Base-by-base conservation (phyloP, 2,113 vertebrate genomes). In the Centropus bengalensis region DNA sequence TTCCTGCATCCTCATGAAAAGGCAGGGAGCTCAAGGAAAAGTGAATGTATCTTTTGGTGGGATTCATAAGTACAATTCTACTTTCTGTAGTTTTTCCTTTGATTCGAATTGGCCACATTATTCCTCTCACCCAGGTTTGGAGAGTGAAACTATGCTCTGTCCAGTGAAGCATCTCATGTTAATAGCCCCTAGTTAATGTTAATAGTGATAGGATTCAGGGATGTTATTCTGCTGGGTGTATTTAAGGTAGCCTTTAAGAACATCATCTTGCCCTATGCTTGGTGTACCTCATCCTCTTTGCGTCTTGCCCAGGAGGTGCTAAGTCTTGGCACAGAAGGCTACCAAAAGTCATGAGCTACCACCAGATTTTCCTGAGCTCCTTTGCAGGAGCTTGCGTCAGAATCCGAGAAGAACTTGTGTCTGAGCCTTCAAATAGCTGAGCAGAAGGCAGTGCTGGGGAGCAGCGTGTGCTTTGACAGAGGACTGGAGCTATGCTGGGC, bases 371-470 rank as follows among this genome's bases (percentile, higher is more conserved):
- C 40, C 38, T 8, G 54, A 47, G 73, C 33, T 4, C 32, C 73
- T 87, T n/a, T 49, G 56, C 42, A 3, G 56, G 74, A 45, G 30
- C 22, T 30, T 38, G 22, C 23, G 12, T 58, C 78, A 69, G 62
- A 42, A n/a, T 0, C 0, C 0, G 10, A 21, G 66, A 27, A 60
- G 82, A 15, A n/a, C 59, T 30, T 60, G 66, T 36, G 40, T 36
- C 58, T 59, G 78, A 93, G 66, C 60, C 78, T 56, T 74, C 81
- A 22, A 42, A 68, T 21, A 78, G 28, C 88, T 84, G 87, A 92
- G 86, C 90, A 94, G 83, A 24, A 85, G 82, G 88, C 82, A 23
- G 76, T 5, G 71, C 86, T 82, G 73, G 56, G 63, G 38, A 89
- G 87, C 74, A 83, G 51, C 6, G 51, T 17, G 52, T 26, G 75